phyloP scores from a whole-genome alignment of 2,888 invertebrate genomes.

The Eilema depressum region DNA sequence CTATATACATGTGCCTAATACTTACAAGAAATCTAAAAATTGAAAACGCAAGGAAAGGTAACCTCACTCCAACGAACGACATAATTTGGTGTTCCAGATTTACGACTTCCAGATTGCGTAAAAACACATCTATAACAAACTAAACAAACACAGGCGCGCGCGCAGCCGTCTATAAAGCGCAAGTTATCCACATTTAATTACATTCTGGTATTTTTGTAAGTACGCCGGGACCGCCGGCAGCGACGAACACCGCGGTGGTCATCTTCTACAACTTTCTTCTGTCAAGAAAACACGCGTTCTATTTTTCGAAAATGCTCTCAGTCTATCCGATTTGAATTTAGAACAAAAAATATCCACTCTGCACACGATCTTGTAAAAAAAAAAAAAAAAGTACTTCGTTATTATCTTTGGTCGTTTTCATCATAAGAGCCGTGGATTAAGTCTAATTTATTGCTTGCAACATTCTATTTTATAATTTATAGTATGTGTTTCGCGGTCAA shows the following conservation, averaged over 20 bases:
- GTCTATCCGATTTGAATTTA: neutral
- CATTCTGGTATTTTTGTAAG: slow-evolving; percentile 86
- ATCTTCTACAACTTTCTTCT: slow-evolving; percentile 38
- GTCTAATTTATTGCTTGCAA: slow-evolving; percentile 29
- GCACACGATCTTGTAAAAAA: neutral
- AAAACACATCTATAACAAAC: slow-evolving; percentile 85
- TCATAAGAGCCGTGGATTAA: slow-evolving; percentile 14
- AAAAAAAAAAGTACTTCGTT: neutral
- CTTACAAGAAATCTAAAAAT: slow-evolving; percentile 26
- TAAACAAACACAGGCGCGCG: slow-evolving; percentile 83
- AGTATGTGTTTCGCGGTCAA: slow-evolving; percentile 33
- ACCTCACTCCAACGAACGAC: slow-evolving; percentile 79
- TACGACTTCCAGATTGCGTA: slow-evolving; percentile 87
- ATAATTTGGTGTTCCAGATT: slow-evolving; percentile 85
- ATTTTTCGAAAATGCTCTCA: slow-evolving; percentile 20
- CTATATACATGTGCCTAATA: neutral
- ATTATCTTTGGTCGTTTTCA: slow-evolving; percentile 13
- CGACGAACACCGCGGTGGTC: slow-evolving; percentile 77
- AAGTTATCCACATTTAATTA: slow-evolving; percentile 87
- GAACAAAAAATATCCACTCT: neutral
- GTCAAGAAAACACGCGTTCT: slow-evolving; percentile 23
- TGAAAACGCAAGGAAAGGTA: slow-evolving; percentile 60
- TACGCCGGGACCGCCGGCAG: slow-evolving; percentile 82
- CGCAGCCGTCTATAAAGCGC: slow-evolving; percentile 85
- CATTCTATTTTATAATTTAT: slow-evolving; percentile 33